These are phyloP conservation scores for Schizopygopsis malacanthus DNA, from an alignment of 2,797 vertebrate genomes.

Conservation along the genomic window DNA sequence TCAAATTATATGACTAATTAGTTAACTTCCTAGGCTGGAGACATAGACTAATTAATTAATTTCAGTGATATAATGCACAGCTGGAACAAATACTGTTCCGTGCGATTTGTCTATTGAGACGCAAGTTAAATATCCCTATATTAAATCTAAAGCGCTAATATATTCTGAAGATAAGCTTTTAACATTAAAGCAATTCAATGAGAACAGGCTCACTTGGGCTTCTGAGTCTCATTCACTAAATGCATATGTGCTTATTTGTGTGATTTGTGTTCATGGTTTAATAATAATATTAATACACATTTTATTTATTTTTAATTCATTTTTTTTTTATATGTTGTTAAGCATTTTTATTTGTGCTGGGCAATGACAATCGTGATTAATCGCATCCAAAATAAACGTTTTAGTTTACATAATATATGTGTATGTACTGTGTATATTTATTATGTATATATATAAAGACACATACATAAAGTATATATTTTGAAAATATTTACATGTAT, in stretches of 20 bases:
- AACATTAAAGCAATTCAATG: too few relatives aligned
- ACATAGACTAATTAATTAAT: constrained; percentile 19
- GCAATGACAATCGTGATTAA: neutral
- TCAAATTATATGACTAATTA: constrained; percentile 31
- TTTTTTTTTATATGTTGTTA: too few relatives aligned
- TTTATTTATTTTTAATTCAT: neutral
- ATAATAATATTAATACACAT: neutral
- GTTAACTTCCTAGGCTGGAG: neutral
- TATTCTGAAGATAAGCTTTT: neutral
- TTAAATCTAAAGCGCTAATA: neutral
- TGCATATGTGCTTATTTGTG: neutral
- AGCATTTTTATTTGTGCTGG: neutral
- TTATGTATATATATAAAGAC: too few relatives aligned
- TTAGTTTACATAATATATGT: too few relatives aligned
- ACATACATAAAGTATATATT: too few relatives aligned
- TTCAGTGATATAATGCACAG: constrained; percentile 1
- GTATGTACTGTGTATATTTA: too few relatives aligned
- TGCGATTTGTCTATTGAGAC: neutral
- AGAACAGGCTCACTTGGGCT: neutral
- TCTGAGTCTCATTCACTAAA: neutral
- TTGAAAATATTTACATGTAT: too few relatives aligned
- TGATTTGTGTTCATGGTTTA: neutral
- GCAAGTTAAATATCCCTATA: neutral
- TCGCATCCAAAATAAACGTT: neutral
- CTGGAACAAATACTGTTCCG: neutral